phyloP scores from a whole-genome alignment of 2,888 invertebrate species.

The Resseliella maxima region DNA sequence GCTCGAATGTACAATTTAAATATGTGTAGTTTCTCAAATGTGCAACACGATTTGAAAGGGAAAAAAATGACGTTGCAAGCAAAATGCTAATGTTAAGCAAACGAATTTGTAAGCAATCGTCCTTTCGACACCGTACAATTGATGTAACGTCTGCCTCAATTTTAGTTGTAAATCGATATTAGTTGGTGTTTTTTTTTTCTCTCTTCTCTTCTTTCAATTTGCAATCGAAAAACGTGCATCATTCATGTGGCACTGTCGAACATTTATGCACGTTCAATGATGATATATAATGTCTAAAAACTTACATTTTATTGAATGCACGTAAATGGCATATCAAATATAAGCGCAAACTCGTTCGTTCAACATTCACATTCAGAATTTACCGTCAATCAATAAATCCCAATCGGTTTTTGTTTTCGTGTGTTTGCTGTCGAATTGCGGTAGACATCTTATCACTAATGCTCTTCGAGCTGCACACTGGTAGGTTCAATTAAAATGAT shows the following conservation, averaged over 20 bases:
- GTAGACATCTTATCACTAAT: conserved; percentile 53
- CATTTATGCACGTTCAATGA: neutral
- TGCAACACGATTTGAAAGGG: too few species aligned
- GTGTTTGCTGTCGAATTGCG: neutral
- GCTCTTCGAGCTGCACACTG: neutral
- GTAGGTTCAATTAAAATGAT: conserved; percentile 49
- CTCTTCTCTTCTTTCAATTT: too few species aligned
- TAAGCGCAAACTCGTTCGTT: neutral
- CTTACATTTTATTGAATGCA: conserved; percentile 1
- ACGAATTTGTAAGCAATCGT: conserved; percentile 47
- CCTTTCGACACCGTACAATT: conserved; percentile 31
- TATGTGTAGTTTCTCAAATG: too few species aligned
- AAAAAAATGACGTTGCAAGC: neutral
- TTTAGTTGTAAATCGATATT: conserved; percentile 24
- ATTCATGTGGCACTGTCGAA: conserved; percentile 8
- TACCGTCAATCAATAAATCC: conserved; percentile 52
- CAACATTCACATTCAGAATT: neutral
- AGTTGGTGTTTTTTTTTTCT: neutral
- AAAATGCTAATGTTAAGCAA: conserved; percentile 5
- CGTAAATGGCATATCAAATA: neutral
- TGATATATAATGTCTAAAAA: neutral
- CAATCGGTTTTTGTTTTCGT: neutral
- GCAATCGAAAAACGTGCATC: neutral
- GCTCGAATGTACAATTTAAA: neutral
- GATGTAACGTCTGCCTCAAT: neutral